Evolutionary conservation across 2,797 vertebrate species (phyloP), one percentile per base, ranked within the genome.

Genomic region (Tenualosa thibaudeaui): DNA sequence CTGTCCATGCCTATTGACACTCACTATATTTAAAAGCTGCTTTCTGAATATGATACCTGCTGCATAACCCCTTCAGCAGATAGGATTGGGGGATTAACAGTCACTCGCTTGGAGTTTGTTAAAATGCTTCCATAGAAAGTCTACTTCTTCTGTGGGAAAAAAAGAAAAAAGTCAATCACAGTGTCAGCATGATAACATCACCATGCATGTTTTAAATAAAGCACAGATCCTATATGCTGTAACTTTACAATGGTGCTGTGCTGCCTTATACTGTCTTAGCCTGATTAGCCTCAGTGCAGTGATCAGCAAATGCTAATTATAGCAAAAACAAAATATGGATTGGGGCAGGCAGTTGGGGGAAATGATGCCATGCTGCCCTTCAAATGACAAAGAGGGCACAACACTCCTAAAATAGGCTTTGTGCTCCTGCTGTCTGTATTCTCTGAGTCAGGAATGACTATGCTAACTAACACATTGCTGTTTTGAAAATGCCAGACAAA

Each of bases 11-110:
- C 82, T 68, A 81, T 85, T 85, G 83, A 86, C 86, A 86, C 78
- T 24, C 46, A 40, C 82, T 89, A 86, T 89, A 87, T 89, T 87
- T 89, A 89, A 83, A 85, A 89, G 84, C 83, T 84, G 88, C 86
- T 81, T 87, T 78, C 71, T 86, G 85, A 81, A 86, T 86, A 60
- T 82, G 86, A 87, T 84, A 87, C 88, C 84, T 82, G 81, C 54
- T 81, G 85, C 40, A 26, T 81, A 81, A 83, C 83, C 84, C 86
- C 83, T 85, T 86, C 85, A 86, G 82, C 84, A 86, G 87, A 83
- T 43, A 46, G 71, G 71, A 46, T 86, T 85, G 81, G 85, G 53
- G 82, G 83, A 85, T 78, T 78, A 78, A 78, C 71, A 37, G 37
- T 19, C 40, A 19, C 40, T 40, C 15, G 31, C 6, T 71, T 71